phyloP scores from a whole-genome alignment of 2,888 invertebrate species.

The Busseola fusca region DNA sequence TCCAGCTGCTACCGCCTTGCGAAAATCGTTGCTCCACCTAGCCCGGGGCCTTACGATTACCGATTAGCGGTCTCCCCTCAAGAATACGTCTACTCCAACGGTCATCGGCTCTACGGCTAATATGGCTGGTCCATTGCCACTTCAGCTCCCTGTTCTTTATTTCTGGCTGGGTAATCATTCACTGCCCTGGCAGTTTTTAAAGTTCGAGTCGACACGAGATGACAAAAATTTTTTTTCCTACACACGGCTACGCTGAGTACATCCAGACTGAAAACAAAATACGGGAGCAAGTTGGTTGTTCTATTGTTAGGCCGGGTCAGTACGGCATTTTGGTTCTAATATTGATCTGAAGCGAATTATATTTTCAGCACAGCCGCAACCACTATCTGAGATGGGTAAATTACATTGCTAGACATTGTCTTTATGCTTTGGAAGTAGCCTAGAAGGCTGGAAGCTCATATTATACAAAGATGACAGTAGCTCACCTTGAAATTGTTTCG shows the following conservation, averaged over 20 bases:
- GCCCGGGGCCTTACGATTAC: not conserved
- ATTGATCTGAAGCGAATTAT: conserved; percentile 53
- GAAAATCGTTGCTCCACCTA: not conserved
- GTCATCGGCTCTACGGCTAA: not conserved
- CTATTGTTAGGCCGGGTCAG: conserved; percentile 53
- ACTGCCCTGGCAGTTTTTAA: no score
- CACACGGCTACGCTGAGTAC: not conserved
- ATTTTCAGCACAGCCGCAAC: conserved; percentile 48
- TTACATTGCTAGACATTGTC: conserved; percentile 22
- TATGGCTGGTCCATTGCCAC: not conserved
- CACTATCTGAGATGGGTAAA: conserved; percentile 45
- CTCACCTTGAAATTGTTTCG: not conserved
- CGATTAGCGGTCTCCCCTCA: not conserved
- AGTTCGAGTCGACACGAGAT: not conserved
- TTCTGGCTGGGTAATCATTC: not conserved
- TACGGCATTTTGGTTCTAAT: conserved; percentile 47
- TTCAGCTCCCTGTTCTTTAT: not conserved
- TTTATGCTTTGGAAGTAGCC: conserved; percentile 23
- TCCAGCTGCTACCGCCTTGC: not conserved
- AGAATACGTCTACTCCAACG: not conserved
- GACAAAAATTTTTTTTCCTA: not conserved
- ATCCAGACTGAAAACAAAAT: conserved; percentile 20
- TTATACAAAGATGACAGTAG: not conserved
- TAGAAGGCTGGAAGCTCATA: conserved; percentile 1
- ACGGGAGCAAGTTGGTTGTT: conserved; percentile 42